Evolutionary conservation across 2,113 vertebrate species (phyloP), one percentile per base, ranked within the genome.

Genomic region (Trichechus manatus): DNA sequence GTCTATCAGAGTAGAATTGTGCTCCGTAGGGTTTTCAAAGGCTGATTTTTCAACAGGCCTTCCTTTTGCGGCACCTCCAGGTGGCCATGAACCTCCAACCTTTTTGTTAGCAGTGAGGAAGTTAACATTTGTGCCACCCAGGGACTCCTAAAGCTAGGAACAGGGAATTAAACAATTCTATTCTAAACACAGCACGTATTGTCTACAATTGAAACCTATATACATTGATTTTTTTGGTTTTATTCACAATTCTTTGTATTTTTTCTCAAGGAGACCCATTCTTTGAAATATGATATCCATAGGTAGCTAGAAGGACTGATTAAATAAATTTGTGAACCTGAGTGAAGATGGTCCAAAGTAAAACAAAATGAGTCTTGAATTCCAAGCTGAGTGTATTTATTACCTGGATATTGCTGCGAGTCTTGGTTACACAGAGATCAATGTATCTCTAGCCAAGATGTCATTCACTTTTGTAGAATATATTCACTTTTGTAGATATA

Each of bases 121-220:
- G 7, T 36, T 11, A 2, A 72, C n/a, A 15, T 15, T 56, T 56
- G n/a, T 72, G 33, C 70, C 70, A 72, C 14, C 17, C 33, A 72
- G n/a, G n/a, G 15, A 72, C n/a, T 72, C 70, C n/a, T 94, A 92
- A 91, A 95, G 68, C 56, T 75, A 94, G 89, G 25, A 39, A 75
- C 4, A 93, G 2, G 5, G 6, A 93, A 59, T 61, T 63, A 78
- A 95, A 91, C 8, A 82, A n/a, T 59, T 85, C 23, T 80, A 10
- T 88, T 84, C 53, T 92, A 87, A 87, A 89, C 22, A 68, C 42
- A 84, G 15, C 29, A 63, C 89, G 6, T n/a, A n/a, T 53, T 68
- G 2, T 80, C 59, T 95, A 75, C 14, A 93, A 33, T 7, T 79
- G 9, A 25, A 92, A 92, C 92, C 88, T 77, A 53, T 31, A 77